Percentiles rank a stretch among this genome's conserved stretches.
Conservation (phyloP, 2,113 vertebrate species). For the Petaurus breviceps region DNA sequence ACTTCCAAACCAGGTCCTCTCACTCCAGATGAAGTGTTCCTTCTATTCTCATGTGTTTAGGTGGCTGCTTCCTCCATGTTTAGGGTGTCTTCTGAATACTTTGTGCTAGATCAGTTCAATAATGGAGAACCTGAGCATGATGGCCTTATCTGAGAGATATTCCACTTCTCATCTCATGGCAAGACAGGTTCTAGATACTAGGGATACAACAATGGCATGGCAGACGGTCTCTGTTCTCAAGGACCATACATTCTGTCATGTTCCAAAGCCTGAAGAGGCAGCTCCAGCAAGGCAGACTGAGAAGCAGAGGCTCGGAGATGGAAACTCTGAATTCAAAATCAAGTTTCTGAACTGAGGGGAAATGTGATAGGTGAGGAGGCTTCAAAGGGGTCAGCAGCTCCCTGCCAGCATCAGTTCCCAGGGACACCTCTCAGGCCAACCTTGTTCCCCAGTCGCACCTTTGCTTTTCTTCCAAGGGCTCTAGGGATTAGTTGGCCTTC, state of each 20-base stretch:
- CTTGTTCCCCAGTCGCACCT: background rate
- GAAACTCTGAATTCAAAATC: background rate
- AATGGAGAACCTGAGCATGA: rapidly evolving
- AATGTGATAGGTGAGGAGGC: background rate
- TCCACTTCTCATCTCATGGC: too few species aligned
- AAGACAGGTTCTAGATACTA: background rate
- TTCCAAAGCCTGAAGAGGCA: background rate
- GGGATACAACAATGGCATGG: background rate
- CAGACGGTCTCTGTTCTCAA: background rate
- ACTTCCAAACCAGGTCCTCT: background rate
- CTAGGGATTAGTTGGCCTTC: background rate
- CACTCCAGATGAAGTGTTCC: background rate
- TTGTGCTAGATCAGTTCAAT: background rate
- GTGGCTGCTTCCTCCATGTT: too few species aligned
- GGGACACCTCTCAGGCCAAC: background rate
- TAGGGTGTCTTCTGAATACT: background rate
- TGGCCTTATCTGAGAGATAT: background rate
- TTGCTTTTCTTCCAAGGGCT: background rate
- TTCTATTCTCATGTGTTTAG: background rate
- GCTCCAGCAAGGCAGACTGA: background rate
- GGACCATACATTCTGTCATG: background rate
- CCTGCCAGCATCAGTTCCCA: background rate
- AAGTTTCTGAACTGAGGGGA: background rate
- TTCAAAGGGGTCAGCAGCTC: background rate
- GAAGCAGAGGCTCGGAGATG: background rate